These are phyloP conservation scores for Enteromius mattozi DNA, from an alignment of 2,797 vertebrate species.

Conservation along the genomic window DNA sequence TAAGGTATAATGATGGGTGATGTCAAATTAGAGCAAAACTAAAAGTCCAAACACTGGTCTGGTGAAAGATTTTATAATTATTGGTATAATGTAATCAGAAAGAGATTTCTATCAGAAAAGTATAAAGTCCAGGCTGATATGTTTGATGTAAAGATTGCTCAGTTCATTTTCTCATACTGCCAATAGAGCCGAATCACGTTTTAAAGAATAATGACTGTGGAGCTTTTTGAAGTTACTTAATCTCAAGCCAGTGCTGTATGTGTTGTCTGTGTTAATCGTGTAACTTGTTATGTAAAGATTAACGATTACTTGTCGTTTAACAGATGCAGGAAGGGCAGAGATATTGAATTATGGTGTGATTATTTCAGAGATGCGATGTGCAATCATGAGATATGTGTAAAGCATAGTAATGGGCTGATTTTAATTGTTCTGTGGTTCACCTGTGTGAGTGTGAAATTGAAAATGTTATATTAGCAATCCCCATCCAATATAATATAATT, in stretches of 20 bases:
- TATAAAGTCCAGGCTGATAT: no score
- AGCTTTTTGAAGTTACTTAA: not conserved
- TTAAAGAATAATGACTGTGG: not conserved
- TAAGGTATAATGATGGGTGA: not conserved
- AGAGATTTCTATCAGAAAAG: not conserved
- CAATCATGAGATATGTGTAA: not conserved
- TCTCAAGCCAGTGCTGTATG: not conserved
- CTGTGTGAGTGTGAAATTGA: not conserved
- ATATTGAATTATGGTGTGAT: not conserved
- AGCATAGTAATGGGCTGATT: no score
- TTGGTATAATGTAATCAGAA: not conserved
- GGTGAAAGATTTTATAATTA: not conserved
- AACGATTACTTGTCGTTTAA: not conserved
- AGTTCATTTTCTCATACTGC: not conserved
- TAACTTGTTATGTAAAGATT: not conserved
- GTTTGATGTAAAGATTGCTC: not conserved
- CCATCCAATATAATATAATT: not conserved
- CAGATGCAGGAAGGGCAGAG: not conserved
- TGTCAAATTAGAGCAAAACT: not conserved
- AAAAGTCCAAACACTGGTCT: not conserved
- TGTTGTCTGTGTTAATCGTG: constrained; percentile 7
- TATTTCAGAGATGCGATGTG: not conserved
- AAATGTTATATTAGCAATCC: not conserved
- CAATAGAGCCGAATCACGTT: not conserved
- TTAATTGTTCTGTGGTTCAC: no score